Base-by-base conservation (phyloP, 2,888 invertebrate species). In the Clivina fossor region DNA sequence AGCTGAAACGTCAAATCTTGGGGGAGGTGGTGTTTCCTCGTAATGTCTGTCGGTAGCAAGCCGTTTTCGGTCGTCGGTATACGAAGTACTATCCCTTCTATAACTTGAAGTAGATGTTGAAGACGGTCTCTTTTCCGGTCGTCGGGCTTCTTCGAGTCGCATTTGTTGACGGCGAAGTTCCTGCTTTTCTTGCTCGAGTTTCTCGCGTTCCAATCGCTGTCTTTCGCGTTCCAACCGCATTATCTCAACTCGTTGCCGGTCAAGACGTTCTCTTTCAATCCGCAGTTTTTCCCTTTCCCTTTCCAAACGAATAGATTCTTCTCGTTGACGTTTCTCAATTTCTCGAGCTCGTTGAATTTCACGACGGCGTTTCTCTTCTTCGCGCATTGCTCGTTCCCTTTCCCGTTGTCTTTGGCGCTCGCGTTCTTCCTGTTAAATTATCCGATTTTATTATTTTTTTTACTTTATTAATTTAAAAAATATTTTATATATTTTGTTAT, bases 211-310 rank as follows among this genome's bases (percentile, higher is more conserved):
- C 47, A 81, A 64, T 41, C 90, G 83, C 68, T 92, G 91, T 43
- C 91, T 81, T 70, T 93, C 93, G 11, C 92, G 80, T 70, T 93
- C 92, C 61, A 93, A 71, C 47, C 90, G 83, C 62, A 93, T 76
- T 18, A 93, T 72, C 68, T 94, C 93, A 11, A 88, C 86, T 73
- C 90, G 90, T 69, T 93, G 93, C 2, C 90, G 82, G 69, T 95
- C 95, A 49, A 94, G 84, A 63, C 87, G 85, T 66, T 93, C 93
- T 16, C 92, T 82, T 74, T 95, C 95, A 9, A 89, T 75, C 38
- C 88, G 81, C 59, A 93, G 74, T 67, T 89, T 88, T 66, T 90
- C 88, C 19, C 90, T 79, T 71, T 93, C 92, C 44, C 89, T 80
- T 58, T 86, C 88, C 47, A 93, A 78, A 47, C 90, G 84, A 37